Base-by-base conservation (phyloP, 2,888 invertebrate genomes). In the Drosophila pseudotakahashii region DNA sequence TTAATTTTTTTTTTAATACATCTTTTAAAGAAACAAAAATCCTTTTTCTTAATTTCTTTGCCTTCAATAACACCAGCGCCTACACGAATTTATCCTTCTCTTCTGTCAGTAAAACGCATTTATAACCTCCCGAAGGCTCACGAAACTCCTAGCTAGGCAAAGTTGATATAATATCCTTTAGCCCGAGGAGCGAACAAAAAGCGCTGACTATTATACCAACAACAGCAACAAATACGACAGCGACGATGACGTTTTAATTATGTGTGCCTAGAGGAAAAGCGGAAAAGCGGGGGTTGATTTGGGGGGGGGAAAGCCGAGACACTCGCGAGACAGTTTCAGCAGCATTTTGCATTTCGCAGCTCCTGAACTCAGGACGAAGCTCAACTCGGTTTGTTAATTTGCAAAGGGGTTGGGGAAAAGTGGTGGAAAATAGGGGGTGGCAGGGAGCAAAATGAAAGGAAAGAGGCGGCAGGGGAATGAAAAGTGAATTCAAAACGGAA, bases 401-500 rank as follows among this genome's bases (percentile, higher is more conserved):
- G 73, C 53, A 54, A 37, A 47, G 51, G 48, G 26, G 39, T 11
- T 41, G 14, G 19, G 53, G 10, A 7, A 26, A 47, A 26, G 14
- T 19, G 23, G 30, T 9, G 53, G 32, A 53, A 60, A 51, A 52
- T 41, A 23, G 70, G 26, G 14, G 48, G 39, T 26, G 53, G 30
- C 19, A 34, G 9, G 45, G 7, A 14, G 13, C n/a, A 26, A 26
- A 19, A 11, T 32, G 16, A 52, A 3, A 9, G 32, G 48, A 19
- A 32, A 1, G 57, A n/a, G 48, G 36, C 5, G 47, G 23, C 30
- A 36, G 54, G 57, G 78, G 74, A 75, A 77, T 82, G 74, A 87
- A 84, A 84, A 84, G 83, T 85, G 82, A 87, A 84, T 87, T 87
- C 82, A 87, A 72, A 84, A 84, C 88, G 88, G 83, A 84, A 84